Base-by-base conservation (phyloP, 2,888 invertebrate genomes). In the Drosophila quasianomalipes region DNA sequence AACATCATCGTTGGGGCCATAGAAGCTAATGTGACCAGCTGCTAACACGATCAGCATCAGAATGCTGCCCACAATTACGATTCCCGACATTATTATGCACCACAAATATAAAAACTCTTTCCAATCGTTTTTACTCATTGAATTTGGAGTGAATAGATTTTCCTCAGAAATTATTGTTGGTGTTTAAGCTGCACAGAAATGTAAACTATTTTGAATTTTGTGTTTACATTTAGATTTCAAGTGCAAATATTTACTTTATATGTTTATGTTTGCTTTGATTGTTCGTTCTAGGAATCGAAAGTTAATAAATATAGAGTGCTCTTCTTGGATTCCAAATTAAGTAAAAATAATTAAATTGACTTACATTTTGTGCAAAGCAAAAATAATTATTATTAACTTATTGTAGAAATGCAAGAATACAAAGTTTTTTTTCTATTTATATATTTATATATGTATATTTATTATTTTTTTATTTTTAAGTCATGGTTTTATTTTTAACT, bases 1-100 rank as follows among this genome's bases (percentile, higher is more conserved):
- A 31, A 69, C 41, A 52, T 37, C 51, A 67, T 67, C 69, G 14
- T 41, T 12, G 12, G 41, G 5, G 12, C 51, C 26, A 35, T 69
- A 69, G n/a, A 66, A 26, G 6, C 3, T 16, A 4, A 26, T n/a
- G 14, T 58, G 30, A 1, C 33, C 57, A n/a, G n/a, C 30, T 3
- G 35, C 57, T 0, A 44, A 1, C 5, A 37, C 6, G 35, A 35
- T 2, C 12, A 58, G 1, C 41, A 35, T 44, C 0, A 67, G 2
- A 7, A 52, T 4, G 9, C 57, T 51, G 28, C 16, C 14, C 2
- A 37, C 4, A 9, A 52, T 16, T 2, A 28, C 12, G 6, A 54
- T 2, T 22, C 4, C 53, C 2, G 44, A 1, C 35, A 68, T 16
- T n/a, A 37, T 53, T 12, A 33, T 1, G 6, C 30, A 10, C 44